Conservation (phyloP, 2,113 vertebrate genomes). For the Lasiurus cinereus region DNA sequence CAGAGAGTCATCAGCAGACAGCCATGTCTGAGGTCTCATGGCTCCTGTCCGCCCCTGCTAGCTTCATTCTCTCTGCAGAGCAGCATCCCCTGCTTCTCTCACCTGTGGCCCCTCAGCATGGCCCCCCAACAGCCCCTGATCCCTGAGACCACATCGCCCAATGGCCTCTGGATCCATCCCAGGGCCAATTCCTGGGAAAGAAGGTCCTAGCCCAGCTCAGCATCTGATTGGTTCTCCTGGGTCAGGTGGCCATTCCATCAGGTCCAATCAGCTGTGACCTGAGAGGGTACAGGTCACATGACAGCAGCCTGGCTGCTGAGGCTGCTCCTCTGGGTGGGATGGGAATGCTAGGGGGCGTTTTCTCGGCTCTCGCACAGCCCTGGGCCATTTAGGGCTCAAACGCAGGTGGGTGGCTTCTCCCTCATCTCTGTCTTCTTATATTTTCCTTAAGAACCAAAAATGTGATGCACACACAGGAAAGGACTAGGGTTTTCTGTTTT, state of each 20-base stretch:
- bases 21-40: not conserved
- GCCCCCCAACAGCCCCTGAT: not conserved
- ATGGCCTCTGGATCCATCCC: not conserved
- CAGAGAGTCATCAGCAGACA: not conserved
- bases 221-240: constrained; percentile 30
- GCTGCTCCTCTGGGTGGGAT: too few species aligned
- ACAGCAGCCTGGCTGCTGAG: not conserved
- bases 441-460: not conserved
- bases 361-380: not conserved
- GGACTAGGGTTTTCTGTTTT: not conserved
- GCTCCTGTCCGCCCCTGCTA: not conserved
- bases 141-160: not conserved
- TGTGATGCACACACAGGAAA: not conserved
- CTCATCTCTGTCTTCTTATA: not conserved
- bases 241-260: not conserved
- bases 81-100: too few species aligned
- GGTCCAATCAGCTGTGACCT: constrained; percentile 14
- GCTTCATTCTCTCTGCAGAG: not conserved
- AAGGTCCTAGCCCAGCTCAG: not conserved
- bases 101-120: not conserved
- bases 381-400: too few species aligned
- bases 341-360: not conserved
- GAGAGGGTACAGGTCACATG: not conserved
- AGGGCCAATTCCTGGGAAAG: not conserved
- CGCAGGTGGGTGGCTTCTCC: not conserved